Conservation (phyloP, 2,113 vertebrate genomes). For the Pteropus alecto region DNA sequence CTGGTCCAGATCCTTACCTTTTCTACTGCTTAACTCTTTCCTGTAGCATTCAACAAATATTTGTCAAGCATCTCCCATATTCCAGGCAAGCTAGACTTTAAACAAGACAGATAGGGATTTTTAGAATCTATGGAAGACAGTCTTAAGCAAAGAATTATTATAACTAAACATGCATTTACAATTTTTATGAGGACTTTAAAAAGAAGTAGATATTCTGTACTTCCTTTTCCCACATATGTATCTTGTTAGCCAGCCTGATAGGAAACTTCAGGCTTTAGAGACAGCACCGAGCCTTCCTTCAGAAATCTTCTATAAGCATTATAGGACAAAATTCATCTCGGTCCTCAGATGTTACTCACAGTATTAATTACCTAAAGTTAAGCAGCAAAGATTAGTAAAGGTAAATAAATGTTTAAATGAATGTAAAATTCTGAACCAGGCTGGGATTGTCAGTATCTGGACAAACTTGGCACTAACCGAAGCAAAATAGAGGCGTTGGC, state of each 20-base stretch:
- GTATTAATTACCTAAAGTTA: not conserved
- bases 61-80: not conserved
- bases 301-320: not conserved
- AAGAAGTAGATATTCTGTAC: not conserved
- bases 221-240: not conserved
- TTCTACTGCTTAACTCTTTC: not conserved
- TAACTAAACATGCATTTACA: not conserved
- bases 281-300: not conserved
- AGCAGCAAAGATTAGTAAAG: not conserved
- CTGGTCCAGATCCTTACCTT: not conserved
- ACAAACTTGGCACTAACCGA: not conserved
- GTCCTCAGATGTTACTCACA: not conserved
- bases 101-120: not conserved
- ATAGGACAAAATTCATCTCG: not conserved
- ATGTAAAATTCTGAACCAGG: not conserved
- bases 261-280: not conserved
- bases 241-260: not conserved
- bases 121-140: not conserved
- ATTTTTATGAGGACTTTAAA: not conserved
- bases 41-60: not conserved
- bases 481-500: not conserved
- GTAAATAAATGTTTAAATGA: not conserved
- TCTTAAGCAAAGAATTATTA: not conserved
- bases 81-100: not conserved
- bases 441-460: not conserved